Percentiles rank a stretch among this genome's conserved stretches.
Evolutionary conservation across 2,113 vertebrate species (phyloP).

Genomic region (Phrynosoma blainvillii): DNA sequence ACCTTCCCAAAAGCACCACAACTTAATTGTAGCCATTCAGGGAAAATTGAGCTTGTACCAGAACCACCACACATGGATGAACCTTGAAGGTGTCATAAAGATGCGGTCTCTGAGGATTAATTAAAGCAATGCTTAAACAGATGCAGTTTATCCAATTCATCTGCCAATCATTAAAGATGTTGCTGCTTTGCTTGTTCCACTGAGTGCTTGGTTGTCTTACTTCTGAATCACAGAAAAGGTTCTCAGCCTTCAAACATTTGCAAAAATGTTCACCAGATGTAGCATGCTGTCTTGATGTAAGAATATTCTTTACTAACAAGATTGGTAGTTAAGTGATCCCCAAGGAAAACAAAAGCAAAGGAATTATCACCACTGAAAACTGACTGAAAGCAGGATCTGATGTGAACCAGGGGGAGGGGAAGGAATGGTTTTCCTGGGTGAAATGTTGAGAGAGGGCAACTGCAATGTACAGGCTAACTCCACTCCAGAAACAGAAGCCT

Average conservation of each 20-base stretch:
- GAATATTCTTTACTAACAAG: background rate
- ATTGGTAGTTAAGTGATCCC: background rate
- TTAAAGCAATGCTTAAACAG: background rate
- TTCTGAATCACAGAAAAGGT: background rate
- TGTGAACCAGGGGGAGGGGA: too few species aligned
- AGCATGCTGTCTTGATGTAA: background rate
- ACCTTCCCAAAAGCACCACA: background rate
- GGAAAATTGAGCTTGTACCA: background rate
- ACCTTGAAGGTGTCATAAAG: background rate
- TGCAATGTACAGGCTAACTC: too few species aligned
- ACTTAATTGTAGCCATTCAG: background rate
- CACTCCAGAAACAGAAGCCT: too few species aligned
- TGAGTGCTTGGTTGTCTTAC: background rate
- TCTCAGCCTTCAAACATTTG: background rate
- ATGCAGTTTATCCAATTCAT: background rate
- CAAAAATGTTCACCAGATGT: background rate
- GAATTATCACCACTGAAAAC: background rate
- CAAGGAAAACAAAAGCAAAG: background rate
- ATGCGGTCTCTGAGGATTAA: background rate
- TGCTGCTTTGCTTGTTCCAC: background rate
- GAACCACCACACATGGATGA: background rate
- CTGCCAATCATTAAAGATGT: background rate
- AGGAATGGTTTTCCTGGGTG: too few species aligned
- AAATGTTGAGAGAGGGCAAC: too few species aligned
- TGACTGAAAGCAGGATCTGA: background rate